A percentile compares a stretch with the other conserved stretches of the same genome.
Conservation (phyloP, 35 echinoderm and acorn worm genomes). For the Lytechinus variegatus region DNA sequence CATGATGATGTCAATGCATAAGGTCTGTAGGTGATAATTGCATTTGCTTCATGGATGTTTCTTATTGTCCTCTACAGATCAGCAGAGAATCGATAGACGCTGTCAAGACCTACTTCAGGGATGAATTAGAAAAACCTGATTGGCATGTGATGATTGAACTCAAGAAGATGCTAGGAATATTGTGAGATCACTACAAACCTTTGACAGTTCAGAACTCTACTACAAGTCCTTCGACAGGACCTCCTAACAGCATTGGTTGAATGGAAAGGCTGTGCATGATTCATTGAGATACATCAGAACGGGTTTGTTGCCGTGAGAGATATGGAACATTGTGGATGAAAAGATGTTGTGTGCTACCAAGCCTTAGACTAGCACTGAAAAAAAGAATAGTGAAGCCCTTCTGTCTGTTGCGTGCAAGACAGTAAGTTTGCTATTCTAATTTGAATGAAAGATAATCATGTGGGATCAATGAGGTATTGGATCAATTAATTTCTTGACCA, state of each 20-base stretch:
- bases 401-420: too few relatives aligned
- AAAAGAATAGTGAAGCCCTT: too few relatives aligned
- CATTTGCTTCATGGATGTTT: neutral
- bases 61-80: conserved; percentile 63
- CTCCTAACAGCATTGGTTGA: neutral
- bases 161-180: conserved; percentile 84
- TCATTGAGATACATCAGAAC: neutral
- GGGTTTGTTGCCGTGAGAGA: too few relatives aligned
- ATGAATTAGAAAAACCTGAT: conserved; percentile 90
- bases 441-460: too few relatives aligned
- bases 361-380: too few relatives aligned
- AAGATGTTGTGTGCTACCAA: too few relatives aligned
- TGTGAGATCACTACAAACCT: conserved; percentile 66
- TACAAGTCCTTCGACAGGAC: neutral
- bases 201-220: neutral
- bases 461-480: too few relatives aligned
- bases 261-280: neutral
- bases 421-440: too few relatives aligned
- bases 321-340: too few relatives aligned
- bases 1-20: too few relatives aligned
- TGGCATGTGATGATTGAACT: conserved; percentile 98
- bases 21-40: neutral
- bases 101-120: conserved; percentile 91
- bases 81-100: conserved; percentile 95
- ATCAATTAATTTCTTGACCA: too few relatives aligned